Base-by-base conservation (phyloP, 2,797 vertebrate genomes). In the Myotis vivesi region DNA sequence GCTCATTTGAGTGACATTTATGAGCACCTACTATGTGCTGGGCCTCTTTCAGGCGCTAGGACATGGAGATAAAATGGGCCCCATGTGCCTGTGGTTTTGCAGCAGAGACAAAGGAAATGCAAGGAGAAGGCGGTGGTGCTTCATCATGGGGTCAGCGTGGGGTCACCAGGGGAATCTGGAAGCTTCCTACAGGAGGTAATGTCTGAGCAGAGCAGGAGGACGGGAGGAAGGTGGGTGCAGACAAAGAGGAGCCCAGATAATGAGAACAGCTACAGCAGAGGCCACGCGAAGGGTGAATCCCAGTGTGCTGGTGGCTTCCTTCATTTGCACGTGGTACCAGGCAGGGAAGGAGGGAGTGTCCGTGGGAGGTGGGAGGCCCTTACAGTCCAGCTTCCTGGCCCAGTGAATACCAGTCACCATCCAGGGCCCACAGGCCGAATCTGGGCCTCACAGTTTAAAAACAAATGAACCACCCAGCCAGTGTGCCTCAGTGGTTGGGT, bases 31-130 rank as follows among this genome's bases (percentile, higher is more conserved):
- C 53, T 4, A 11, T 3, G 17, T 13, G 13, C 89, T 22, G 80
- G 94, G 79, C 6, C 75, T 72, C 69, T 62, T 77, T 51, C 7
- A 81, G 94, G 95, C 88, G 72, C 8, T 2, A 36, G 91, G 93
- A 94, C 59, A 23, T 17, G 75, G 76, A 23, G 96, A 12, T 57
- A 41, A 95, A 89, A 88, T 3, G 38, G 69, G 92, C 62, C 90
- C 69, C 22, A 3, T 0, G 6, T 75, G 23, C 73, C 30, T 28
- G 8, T 16, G 49, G 22, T 38, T 83, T 22, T 55, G 20, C 76
- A 53, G n/a, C 13, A 80, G 30, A 87, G n/a, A 72, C 53, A 46
- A 23, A 90, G 66, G 53, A 7, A 44, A 22, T 10, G 17, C 23
- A 55, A 75, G 9, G 30, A 57, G 68, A 41, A 49, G 2, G 30